These are phyloP conservation scores for Geodia barretti DNA, from an alignment of 37 sponge, comb jelly and placozoan genomes.

Conservation along the genomic window DNA sequence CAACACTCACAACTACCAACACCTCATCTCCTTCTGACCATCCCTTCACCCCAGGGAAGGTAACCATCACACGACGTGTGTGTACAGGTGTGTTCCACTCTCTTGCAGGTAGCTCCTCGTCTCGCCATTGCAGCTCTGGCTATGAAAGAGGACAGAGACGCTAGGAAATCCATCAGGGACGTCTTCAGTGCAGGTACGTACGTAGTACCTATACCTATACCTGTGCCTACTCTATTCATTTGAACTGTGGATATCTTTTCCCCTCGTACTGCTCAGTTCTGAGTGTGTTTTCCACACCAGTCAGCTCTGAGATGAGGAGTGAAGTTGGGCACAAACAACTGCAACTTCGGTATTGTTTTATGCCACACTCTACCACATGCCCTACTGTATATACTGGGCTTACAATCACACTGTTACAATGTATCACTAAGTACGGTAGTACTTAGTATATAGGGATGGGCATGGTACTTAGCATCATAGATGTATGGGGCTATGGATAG, in stretches of 20 bases:
- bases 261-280: conserved; percentile 8
- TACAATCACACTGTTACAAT: too few species aligned
- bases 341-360: not conserved
- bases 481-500: too few species aligned
- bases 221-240: not conserved
- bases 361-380: too few species aligned
- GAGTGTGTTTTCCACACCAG: conserved; percentile 35
- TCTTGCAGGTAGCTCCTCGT: conserved; percentile 48
- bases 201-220: not conserved
- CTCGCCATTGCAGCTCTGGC: conserved; percentile 51
- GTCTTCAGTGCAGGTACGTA: conserved; percentile 73
- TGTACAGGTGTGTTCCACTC: not conserved
- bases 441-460: too few species aligned
- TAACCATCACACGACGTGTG: not conserved
- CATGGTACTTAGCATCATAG: too few species aligned
- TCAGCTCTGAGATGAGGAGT: not conserved
- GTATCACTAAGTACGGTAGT: too few species aligned
- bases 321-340: not conserved
- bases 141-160: conserved; percentile 35
- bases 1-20: conserved; percentile 58
- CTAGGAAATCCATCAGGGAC: conserved; percentile 62
- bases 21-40: conserved; percentile 26
- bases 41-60: conserved; percentile 36
- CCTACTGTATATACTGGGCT: too few species aligned
- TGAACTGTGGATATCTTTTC: not conserved